A percentile compares a stretch with the other conserved stretches of the same genome.
Evolutionary conservation across 2,888 invertebrate genomes (phyloP).

Genomic region (Drosophila atripex): DNA sequence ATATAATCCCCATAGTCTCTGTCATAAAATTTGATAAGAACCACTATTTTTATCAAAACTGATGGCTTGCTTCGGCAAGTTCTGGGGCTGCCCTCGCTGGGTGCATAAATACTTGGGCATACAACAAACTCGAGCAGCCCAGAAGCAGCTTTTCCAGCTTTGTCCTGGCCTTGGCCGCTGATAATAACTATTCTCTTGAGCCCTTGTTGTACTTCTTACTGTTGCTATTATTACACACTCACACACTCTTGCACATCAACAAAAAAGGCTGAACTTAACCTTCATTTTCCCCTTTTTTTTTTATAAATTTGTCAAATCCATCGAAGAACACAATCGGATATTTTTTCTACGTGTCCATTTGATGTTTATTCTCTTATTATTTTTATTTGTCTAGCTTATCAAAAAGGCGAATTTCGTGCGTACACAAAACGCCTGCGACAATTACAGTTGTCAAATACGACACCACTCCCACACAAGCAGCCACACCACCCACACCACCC

Average conservation of each 20-base stretch:
- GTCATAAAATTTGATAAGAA: not conserved
- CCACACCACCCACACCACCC: constrained; percentile 19
- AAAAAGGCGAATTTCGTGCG: constrained; percentile 53
- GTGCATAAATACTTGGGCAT: constrained; percentile 40
- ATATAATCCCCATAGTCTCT: not conserved
- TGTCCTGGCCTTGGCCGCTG: constrained; percentile 54
- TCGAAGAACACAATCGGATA: not conserved
- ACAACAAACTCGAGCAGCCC: constrained; percentile 19
- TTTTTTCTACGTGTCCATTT: constrained; percentile 3
- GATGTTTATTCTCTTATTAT: constrained; percentile 14
- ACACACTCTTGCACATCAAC: not conserved
- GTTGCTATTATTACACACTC: constrained; percentile 30
- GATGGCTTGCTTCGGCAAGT: constrained; percentile 4
- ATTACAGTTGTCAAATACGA: constrained; percentile 77
- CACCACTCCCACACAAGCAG: constrained; percentile 37
- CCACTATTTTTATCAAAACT: constrained; percentile 11
- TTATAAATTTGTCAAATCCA: not conserved
- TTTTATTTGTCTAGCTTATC: constrained; percentile 59
- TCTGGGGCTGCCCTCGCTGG: constrained; percentile 21
- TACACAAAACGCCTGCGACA: constrained; percentile 55
- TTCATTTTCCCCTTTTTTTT: not conserved
- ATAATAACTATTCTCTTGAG: constrained; percentile 34
- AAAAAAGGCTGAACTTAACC: not conserved
- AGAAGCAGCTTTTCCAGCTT: constrained; percentile 31
- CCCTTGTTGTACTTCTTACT: constrained; percentile 18